Conservation (phyloP, 2,113 vertebrate species). For the Pollimyrus isidori region DNA sequence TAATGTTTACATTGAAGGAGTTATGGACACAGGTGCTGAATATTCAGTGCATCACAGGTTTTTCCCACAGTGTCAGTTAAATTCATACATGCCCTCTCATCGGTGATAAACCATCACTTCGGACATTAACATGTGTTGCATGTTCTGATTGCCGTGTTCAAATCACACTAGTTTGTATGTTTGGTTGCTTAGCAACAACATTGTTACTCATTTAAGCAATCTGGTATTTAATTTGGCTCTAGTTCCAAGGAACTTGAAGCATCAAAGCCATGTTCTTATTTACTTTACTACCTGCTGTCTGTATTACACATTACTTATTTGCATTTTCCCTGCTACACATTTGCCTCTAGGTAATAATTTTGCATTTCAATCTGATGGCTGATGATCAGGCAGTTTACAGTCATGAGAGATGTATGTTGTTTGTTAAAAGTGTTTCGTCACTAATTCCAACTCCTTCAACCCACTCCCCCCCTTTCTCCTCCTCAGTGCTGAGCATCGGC, state of each 20-base stretch:
- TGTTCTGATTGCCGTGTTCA: neutral
- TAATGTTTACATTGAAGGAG: neutral
- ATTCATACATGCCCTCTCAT: neutral
- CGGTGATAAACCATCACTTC: neutral
- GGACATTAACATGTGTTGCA: neutral
- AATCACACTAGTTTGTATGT: neutral
- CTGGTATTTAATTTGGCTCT: neutral
- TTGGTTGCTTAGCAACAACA: neutral
- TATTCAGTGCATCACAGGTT: neutral
- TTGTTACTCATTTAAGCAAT: neutral
- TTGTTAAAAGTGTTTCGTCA: neutral
- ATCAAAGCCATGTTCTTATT: neutral
- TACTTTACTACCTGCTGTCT: neutral
- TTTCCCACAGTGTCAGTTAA: neutral
- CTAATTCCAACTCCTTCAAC: neutral
- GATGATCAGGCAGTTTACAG: neutral
- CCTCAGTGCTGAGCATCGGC: constrained; percentile 88
- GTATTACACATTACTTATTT: neutral
- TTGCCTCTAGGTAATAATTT: neutral
- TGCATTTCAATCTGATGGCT: neutral
- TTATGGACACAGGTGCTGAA: neutral
- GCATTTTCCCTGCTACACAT: neutral
- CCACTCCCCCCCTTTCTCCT: constrained; percentile 28
- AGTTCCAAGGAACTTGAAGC: neutral
- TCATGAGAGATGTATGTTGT: neutral